phyloP scores from a whole-genome alignment of 2,797 vertebrate species.

The Triplophysa yarkandensis region DNA sequence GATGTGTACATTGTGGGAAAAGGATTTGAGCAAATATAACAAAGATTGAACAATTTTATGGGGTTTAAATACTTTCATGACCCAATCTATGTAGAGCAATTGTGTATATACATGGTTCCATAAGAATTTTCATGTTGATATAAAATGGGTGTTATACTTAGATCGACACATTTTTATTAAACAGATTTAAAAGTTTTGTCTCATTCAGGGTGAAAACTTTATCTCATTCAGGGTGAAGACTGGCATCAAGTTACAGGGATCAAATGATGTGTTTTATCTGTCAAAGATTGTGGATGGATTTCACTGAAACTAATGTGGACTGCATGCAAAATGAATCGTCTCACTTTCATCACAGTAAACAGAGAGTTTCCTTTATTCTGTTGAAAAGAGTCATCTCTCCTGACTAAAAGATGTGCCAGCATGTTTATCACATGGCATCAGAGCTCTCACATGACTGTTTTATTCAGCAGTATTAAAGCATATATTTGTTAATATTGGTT shows the following conservation, averaged over 20 bases:
- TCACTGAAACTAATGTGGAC: constrained; percentile 75
- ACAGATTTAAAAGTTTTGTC: constrained; percentile 51
- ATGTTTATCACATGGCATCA: constrained; percentile 61
- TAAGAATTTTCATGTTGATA: too few species aligned
- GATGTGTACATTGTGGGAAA: too few species aligned
- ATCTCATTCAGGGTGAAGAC: constrained; percentile 66
- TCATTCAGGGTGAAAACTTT: constrained; percentile 63
- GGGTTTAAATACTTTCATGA: too few species aligned
- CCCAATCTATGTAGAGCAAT: too few species aligned
- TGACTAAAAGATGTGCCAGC: constrained; percentile 61
- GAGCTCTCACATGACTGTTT: constrained; percentile 38
- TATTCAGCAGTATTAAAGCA: background rate
- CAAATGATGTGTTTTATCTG: constrained; percentile 73
- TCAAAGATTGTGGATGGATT: constrained; percentile 68
- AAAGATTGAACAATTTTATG: too few species aligned
- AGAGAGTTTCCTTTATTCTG: constrained; percentile 73
- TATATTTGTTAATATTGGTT: background rate
- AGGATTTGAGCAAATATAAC: too few species aligned
- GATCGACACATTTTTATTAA: too few species aligned
- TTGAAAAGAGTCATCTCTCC: constrained; percentile 56
- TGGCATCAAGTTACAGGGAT: constrained; percentile 67
- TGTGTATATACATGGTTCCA: too few species aligned
- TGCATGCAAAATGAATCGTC: constrained; percentile 74
- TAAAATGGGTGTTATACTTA: too few species aligned
- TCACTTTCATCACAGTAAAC: constrained; percentile 77